Evolutionary conservation across 2,797 vertebrate species (phyloP), one percentile per base, ranked within the genome.

Genomic region (Artibeus lituratus): DNA sequence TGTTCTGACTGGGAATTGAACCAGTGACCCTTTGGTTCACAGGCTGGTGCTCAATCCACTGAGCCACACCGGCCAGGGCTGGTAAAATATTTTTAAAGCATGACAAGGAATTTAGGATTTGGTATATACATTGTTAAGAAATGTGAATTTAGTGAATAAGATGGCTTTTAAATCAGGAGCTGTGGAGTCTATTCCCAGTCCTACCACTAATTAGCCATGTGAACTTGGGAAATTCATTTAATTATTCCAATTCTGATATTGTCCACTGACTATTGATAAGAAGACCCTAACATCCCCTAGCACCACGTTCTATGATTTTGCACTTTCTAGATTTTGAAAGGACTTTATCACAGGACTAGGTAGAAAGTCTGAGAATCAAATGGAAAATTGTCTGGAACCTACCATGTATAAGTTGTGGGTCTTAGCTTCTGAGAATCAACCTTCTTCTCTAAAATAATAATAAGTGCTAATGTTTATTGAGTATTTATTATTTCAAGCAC

Each of bases 281-380:
- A 87, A n/a, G 12, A 77, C 16, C 7, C 35, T 35, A 42, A 55
- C 29, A 18, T 49, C 51, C 26, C n/a, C 47, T 87, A 62, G 21
- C 12, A 51, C 12, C 8, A 14, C 32, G 51, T 44, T 51, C 24
- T 72, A n/a, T 80, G 10, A 51, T 59, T 82, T 85, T 26, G 67
- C 81, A 55, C n/a, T 72, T 86, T 42, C 82, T 77, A 35, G 37
- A 72, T 90, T 94, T 55, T 90, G 65, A 94, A 93, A 69, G 39
- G 6, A 78, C 9, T 42, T 87, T 83, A 72, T 10, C 35, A 12
- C 82, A 89, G 35, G 77, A 59, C 3, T 47, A 42, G 24, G 42
- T 85, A 55, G 82, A 16, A 93, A 86, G n/a, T 78, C 39, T 76
- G 32, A 85, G 7, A 74, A 49, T 53, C 22, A 91, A 32, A 57